Base-by-base conservation (phyloP, 2,888 invertebrate genomes). In the Diloba caeruleocephala region DNA sequence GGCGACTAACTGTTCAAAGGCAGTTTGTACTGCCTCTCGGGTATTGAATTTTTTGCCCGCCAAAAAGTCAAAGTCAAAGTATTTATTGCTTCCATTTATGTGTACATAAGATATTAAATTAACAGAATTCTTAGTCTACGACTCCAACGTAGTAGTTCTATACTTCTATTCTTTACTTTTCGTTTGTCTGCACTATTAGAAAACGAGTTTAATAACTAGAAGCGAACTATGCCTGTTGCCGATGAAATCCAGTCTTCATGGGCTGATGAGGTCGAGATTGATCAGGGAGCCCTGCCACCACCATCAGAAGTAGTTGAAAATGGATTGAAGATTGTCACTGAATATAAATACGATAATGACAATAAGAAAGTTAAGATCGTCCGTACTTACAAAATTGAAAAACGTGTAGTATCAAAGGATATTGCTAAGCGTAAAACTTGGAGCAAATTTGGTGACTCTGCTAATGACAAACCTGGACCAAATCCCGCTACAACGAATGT, bases 401-500 rank as follows among this genome's bases (percentile, higher is more conserved):
- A 96, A 72, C 96, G 98, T 71, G 95, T 97, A 49, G 97, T 98
- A 1, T 97, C 98, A 0, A 98, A 99, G 93, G 96, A 97, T 2
- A 98, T 99, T 76, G 99, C 99, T 0, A 95, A 95, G 62, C 95
- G 99, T 61, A 99, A 99, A 92, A 97, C 97, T 34, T 99, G 98
- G 98, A 94, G 96, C 42, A 99, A 99, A 89, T 99, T 98, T 93
- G 99, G 99, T 7, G 97, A 97, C 71, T 98, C 98, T 0, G 95
- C 95, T 8, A 95, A 94, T 81, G 99, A 99, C 84, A 97, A 98
- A 74, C 97, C 98, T n/a, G 99, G 99, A 0, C 99, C 99, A 0
- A 98, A 99, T 88, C 98, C 98, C 12, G 97, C 99, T n/a, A 99
- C 99, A 3, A 99, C 99, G 0, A 97, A 98, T 79, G 97, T 98